Evolutionary conservation across 2,797 vertebrate genomes (phyloP), one percentile per base, ranked within the genome.

Genomic region (Arremon aurantiirostris): DNA sequence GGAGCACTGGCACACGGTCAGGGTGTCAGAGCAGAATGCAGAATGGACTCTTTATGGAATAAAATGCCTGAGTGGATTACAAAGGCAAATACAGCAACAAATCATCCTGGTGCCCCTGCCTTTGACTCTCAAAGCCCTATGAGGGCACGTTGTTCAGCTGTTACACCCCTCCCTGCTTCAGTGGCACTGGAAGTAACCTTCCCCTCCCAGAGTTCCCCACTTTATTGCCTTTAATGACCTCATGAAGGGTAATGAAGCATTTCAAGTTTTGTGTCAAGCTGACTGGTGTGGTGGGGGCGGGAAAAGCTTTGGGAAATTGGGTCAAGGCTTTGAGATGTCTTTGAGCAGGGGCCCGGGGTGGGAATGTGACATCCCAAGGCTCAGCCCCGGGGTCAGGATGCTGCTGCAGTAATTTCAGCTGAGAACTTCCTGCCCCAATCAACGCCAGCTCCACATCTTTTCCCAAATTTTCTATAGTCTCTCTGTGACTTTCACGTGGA

Each of bases 141-240:
- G 52, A 89, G 55, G 22, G 9, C 60, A 63, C 0, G 0, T n/a
- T 76, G 35, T 39, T 86, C 68, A 76, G 22, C 50, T 79, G 24
- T 59, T 88, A 86, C 32, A 86, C 14, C 55, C 24, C 12, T 82
- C 24, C 35, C 39, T 70, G 76, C 39, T 84, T 76, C 41, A 93
- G 63, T 49, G 69, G 37, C 70, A 30, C 27, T 86, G 55, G 32
- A 80, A 39, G 44, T 12, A 71, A 35, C 52, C 44, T 81, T 93
- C 27, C 2, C 22, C 73, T 88, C 63, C 68, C 17, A 6, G 52
- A 84, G 34, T 49, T 46, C 37, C 59, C 32, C 30, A 50, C 21
- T 89, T 91, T 41, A 76, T 63, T 86, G 79, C 59, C 69, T 91
- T 91, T 86, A 91, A 82, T 79, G 73, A 94, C 46, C 44, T 91